phyloP scores from a whole-genome alignment of 2,113 vertebrate genomes.

The Psophia crepitans region DNA sequence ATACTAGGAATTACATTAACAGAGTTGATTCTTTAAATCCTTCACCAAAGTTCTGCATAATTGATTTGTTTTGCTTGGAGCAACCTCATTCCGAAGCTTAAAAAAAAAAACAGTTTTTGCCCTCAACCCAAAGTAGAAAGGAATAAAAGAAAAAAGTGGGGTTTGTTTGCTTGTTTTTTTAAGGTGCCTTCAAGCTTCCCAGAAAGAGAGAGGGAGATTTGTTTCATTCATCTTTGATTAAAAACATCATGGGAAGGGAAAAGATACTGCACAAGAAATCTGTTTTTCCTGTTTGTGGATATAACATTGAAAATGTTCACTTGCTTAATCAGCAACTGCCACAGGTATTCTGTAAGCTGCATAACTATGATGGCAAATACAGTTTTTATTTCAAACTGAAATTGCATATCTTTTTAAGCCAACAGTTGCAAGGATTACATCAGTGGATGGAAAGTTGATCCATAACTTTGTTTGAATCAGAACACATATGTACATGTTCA shows the following conservation, averaged over 20 bases:
- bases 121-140: neutral
- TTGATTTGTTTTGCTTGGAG: neutral
- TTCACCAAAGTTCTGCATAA: neutral
- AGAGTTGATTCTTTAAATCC: neutral
- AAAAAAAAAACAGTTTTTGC: neutral
- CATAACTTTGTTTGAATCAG: neutral
- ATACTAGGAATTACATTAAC: neutral
- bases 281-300: neutral
- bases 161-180: too few relatives aligned
- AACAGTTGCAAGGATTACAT: neutral
- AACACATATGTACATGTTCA: neutral
- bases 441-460: neutral
- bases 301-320: neutral
- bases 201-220: neutral
- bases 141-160: neutral
- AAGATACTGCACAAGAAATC: neutral
- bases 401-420: neutral
- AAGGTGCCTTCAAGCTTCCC: neutral
- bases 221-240: neutral
- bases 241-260: neutral
- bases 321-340: neutral
- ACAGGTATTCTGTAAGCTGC: neutral
- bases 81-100: neutral
- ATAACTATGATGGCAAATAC: neutral
- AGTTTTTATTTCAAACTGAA: neutral